Percentiles rank a stretch among this genome's conserved stretches.
These are phyloP conservation scores for Athene noctua DNA, from an alignment of 2,113 vertebrate species.

Conservation along the genomic window DNA sequence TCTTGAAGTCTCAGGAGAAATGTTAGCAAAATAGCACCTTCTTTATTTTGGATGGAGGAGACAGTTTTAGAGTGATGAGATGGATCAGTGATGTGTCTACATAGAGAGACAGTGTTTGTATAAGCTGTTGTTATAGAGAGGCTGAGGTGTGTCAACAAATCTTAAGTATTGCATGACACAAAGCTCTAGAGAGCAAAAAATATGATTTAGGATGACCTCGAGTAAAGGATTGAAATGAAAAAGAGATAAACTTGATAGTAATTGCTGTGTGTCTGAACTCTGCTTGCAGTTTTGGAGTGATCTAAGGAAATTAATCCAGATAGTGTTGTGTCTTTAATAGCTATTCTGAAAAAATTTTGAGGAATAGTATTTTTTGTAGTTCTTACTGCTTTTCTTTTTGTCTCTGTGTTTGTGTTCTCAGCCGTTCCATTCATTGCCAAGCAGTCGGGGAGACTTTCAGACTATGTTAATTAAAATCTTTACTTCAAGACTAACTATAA, in stretches of 20 bases:
- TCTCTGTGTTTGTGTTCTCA: neutral
- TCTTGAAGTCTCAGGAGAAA: neutral
- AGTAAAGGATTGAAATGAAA: neutral
- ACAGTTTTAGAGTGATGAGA: conserved; percentile 2
- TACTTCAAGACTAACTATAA: neutral
- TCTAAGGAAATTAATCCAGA: neutral
- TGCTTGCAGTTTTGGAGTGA: neutral
- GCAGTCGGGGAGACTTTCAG: neutral
- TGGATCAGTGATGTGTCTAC: conserved; percentile 13
- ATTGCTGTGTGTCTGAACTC: neutral
- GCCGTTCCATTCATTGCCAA: neutral
- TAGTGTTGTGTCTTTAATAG: neutral
- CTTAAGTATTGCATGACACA: neutral
- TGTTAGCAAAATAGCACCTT: neutral
- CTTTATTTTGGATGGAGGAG: neutral
- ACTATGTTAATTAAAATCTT: neutral
- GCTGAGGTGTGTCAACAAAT: neutral
- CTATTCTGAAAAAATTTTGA: neutral
- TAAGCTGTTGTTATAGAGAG: neutral
- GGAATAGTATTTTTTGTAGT: neutral
- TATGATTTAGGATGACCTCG: neutral
- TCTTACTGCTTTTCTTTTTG: neutral
- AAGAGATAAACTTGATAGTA: neutral
- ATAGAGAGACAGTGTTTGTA: neutral
- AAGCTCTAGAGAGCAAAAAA: neutral